These are phyloP conservation scores for Aotus griseimembra DNA, from an alignment of 2,797 vertebrate genomes.

Conservation along the genomic window DNA sequence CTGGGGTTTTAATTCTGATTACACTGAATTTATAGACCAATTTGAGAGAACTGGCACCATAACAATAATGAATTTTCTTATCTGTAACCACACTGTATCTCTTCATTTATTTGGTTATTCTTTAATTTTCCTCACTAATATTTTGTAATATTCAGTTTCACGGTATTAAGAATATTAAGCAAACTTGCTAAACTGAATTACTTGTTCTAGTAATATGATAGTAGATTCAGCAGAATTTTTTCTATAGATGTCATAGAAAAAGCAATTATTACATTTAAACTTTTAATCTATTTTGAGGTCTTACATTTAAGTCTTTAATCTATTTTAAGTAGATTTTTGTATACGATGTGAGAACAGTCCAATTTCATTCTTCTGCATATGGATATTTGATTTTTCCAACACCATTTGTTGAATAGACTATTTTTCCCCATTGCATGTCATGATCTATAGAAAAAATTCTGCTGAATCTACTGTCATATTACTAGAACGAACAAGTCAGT, in stretches of 20 bases:
- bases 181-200: neutral
- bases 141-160: neutral
- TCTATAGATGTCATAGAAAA: neutral
- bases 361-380: neutral
- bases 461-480: neutral
- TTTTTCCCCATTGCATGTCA: neutral
- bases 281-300: neutral
- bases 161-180: neutral
- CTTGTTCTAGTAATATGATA: neutral
- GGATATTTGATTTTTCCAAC: neutral
- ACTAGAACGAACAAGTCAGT: neutral
- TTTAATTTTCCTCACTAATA: neutral
- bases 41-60: neutral
- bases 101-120: neutral
- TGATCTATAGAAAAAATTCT: neutral
- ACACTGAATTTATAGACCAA: neutral
- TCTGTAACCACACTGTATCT: neutral
- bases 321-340: neutral
- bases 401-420: neutral
- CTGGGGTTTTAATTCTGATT: neutral
- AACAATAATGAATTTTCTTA: neutral
- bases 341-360: neutral
- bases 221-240: neutral
- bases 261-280: neutral
- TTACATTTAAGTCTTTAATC: too few relatives aligned